Evolutionary conservation across 2,797 vertebrate genomes (phyloP), one percentile per base, ranked within the genome.

Genomic region (Centropyge bicolor): DNA sequence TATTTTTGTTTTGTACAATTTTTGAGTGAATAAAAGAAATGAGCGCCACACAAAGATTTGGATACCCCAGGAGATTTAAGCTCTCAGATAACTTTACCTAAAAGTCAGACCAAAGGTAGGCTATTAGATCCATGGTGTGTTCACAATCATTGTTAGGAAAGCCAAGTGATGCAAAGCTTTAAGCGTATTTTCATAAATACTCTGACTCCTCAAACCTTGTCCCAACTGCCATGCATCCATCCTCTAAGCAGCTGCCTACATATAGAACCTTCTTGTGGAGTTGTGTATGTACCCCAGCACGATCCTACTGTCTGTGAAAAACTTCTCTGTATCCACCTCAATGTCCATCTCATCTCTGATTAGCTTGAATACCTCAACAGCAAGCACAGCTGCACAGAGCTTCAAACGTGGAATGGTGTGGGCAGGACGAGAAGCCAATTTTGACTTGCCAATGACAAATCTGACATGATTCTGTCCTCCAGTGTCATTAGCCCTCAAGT

Each of bases 381-480:
- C 65, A 0, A 74, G 14, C 4, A 69, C 77, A 0, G 78, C 61
- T 12, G 71, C 71, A 11, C 83, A 83, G 3, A 86, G 61, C 35
- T 84, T 73, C 1, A 82, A 24, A 0, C 12, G 45, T 8, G 65
- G 76, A 2, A 82, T 2, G 1, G 70, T 88, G 20, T 75, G 66
- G 0, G 65, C 11, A 5, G 46, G 76, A 0, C 13, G 22, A 8
- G 78, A 72, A 1, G 72, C 68, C 1, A 85, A 10, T 11, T 70
- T 85, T 0, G 79, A 63, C 12, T 40, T 40, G 38, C 79, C 75
- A 81, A 45, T 73, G 2, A 70, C 6, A 14, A 85, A 87, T 5
- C 69, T 80, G 1, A 59, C 16, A 1, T 80, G 68, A 2, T 5
- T 41, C 0, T 81, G n/a, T 14, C 64, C 59, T 0, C 69, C 14